Evolutionary conservation across 1,140 invertebrate species (phyloP).

Genomic region (Drosophila navojoa): DNA sequence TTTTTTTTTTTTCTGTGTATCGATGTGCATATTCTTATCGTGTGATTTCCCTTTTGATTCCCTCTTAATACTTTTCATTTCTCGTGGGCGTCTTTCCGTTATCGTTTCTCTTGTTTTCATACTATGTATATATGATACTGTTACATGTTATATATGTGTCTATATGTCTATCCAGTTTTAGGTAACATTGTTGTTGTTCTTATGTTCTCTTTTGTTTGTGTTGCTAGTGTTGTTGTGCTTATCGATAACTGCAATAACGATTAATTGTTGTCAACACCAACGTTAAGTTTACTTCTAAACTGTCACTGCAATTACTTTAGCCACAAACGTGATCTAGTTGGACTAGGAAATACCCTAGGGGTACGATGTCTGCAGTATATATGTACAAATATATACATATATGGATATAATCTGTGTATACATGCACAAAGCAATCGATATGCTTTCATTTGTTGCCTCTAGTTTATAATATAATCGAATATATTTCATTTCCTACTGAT

Average conservation of each 20-base stretch:
- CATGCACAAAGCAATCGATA: no score
- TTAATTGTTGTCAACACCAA: no score
- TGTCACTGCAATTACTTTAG: no score
- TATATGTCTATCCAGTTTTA: background rate
- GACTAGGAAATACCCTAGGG: no score
- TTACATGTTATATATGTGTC: background rate
- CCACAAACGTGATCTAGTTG: no score
- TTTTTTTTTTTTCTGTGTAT: conserved; percentile 6
- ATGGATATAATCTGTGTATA: no score
- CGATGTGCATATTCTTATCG: conserved; percentile 43
- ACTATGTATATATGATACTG: background rate
- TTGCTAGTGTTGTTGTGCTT: background rate
- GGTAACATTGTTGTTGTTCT: background rate
- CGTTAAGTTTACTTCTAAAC: no score
- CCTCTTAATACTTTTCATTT: background rate
- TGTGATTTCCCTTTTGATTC: conserved; percentile 4
- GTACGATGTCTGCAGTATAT: no score
- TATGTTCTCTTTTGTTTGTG: background rate
- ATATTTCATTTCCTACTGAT: no score
- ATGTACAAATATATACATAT: no score
- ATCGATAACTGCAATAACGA: background rate
- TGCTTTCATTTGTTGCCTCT: background rate
- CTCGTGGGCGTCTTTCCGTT: background rate
- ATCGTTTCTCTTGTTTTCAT: background rate
- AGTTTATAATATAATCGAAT: no score